Evolutionary conservation across 1,140 invertebrate genomes (phyloP).

Genomic region (Diabrotica virgifera): DNA sequence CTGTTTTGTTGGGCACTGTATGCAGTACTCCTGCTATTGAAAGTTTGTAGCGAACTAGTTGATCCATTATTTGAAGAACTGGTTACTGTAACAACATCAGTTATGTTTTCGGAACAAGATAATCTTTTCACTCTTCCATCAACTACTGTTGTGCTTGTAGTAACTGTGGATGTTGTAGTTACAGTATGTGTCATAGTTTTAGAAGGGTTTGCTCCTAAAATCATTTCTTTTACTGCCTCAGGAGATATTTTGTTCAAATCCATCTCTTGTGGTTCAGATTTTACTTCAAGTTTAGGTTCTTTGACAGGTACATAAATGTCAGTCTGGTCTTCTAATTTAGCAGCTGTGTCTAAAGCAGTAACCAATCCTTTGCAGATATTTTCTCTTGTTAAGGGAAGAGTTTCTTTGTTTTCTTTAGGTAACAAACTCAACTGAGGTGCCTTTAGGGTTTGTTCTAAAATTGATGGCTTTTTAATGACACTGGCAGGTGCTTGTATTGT

Average conservation of each 20-base stretch:
- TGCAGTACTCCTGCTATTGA: constrained; percentile 38
- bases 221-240: constrained; percentile 45
- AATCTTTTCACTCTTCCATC: constrained; percentile 49
- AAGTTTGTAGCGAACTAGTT: constrained; percentile 51
- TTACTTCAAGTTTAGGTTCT: constrained; percentile 46
- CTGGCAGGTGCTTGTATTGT: constrained; percentile 8
- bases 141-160: constrained; percentile 45
- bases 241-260: constrained; percentile 40
- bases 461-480: constrained; percentile 48
- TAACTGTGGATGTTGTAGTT: constrained; percentile 49
- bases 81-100: constrained; percentile 44
- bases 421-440: constrained; percentile 33
- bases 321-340: constrained; percentile 55
- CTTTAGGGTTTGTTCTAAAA: constrained; percentile 53
- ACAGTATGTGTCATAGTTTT: constrained; percentile 39
- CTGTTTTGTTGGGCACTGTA: constrained; percentile 53
- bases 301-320: constrained; percentile 46
- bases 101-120: constrained; percentile 40
- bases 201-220: constrained; percentile 29
- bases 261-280: constrained; percentile 45
- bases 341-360: constrained; percentile 56
- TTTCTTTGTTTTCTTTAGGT: constrained; percentile 20
- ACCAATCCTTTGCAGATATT: constrained; percentile 59
- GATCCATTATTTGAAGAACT: constrained; percentile 39
- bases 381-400: constrained; percentile 28